phyloP scores from a whole-genome alignment of 2,113 vertebrate species.

The Progne subis region DNA sequence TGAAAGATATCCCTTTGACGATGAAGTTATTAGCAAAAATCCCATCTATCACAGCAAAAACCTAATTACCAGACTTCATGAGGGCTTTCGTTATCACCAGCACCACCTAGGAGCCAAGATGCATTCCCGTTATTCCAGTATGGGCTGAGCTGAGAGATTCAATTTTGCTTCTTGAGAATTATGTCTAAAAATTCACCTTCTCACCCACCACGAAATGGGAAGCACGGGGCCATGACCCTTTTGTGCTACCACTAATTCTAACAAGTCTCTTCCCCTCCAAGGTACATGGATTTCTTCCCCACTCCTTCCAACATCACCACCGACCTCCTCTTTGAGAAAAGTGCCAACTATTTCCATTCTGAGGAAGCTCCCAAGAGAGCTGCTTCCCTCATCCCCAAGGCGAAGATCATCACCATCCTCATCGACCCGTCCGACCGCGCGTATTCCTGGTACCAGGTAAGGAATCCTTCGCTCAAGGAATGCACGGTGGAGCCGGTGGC shows the following conservation, averaged over 20 bases:
- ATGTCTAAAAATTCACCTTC: constrained; percentile 4
- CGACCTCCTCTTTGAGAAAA: constrained; percentile 95
- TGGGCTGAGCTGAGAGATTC: constrained; percentile 5
- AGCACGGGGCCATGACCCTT: neutral
- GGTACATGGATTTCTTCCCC: constrained; percentile 98
- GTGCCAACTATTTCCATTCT: constrained; percentile 95
- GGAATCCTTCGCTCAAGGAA: neutral
- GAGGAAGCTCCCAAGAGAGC: constrained; percentile 90
- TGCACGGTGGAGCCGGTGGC: accelerated
- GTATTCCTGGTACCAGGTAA: constrained; percentile 98
- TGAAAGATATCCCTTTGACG: constrained; percentile 5
- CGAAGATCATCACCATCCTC: constrained; percentile 96
- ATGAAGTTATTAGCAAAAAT: constrained; percentile 28
- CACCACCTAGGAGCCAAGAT: neutral
- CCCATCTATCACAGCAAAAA: constrained; percentile 3
- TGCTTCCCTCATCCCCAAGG: constrained; percentile 90
- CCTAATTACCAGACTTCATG: constrained; percentile 4
- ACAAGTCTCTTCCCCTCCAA: constrained; percentile 48
- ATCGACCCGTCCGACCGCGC: constrained; percentile 95
- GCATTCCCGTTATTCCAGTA: neutral
- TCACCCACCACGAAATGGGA: neutral
- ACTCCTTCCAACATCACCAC: constrained; percentile 88
- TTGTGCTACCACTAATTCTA: neutral
- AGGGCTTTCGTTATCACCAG: constrained; percentile 11
- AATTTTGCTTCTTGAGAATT: neutral